Conservation (phyloP, 2,888 invertebrate species). For the Poecilobothrus nobilitatus region DNA sequence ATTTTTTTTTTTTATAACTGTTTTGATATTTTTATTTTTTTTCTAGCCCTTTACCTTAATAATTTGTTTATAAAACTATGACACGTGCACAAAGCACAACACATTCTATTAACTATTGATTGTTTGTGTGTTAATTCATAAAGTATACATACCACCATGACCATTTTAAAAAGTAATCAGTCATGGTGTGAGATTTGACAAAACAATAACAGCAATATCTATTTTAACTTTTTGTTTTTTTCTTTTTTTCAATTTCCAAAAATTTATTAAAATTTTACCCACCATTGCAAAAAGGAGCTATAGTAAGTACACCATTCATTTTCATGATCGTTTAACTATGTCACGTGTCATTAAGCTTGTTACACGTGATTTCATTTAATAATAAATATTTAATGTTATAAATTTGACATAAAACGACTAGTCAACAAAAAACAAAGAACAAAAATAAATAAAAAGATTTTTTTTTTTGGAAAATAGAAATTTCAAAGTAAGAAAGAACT, state of each 20-base stretch:
- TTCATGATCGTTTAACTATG: not conserved
- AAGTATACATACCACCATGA: not conserved
- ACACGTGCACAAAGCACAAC: not conserved
- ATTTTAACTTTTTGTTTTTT: too few relatives aligned
- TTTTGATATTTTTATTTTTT: not conserved
- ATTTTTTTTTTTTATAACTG: not conserved
- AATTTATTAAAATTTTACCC: too few relatives aligned
- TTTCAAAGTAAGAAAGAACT: not conserved
- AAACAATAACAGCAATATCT: not conserved
- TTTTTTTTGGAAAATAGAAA: not conserved
- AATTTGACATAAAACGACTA: not conserved
- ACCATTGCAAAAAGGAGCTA: too few relatives aligned
- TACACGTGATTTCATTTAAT: conserved; percentile 6
- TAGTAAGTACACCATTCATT: too few relatives aligned
- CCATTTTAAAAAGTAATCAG: not conserved
- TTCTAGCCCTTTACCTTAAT: not conserved
- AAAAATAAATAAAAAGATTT: not conserved
- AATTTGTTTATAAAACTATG: conserved; percentile 4
- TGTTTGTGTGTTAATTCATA: too few relatives aligned
- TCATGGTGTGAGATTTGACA: conserved; percentile 2
- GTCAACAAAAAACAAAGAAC: not conserved
- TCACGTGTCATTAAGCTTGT: conserved; percentile 1
- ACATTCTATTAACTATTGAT: too few relatives aligned
- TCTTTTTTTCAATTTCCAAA: too few relatives aligned
- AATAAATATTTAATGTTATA: conserved; percentile 6